These are phyloP conservation scores for Cheilosia pagana DNA, from an alignment of 2,888 invertebrate genomes.

Conservation along the genomic window DNA sequence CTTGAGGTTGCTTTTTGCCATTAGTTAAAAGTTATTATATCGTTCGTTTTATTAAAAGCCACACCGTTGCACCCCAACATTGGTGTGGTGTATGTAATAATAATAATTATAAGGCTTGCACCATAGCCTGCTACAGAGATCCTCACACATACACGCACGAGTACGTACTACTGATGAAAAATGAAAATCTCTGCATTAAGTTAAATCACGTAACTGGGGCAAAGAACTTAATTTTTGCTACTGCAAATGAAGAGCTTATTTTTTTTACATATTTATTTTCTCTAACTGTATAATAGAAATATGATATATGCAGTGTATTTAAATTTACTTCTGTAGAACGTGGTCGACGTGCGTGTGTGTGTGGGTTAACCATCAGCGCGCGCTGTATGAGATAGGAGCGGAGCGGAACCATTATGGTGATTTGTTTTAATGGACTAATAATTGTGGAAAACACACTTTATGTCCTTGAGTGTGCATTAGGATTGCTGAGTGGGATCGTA, in stretches of 20 bases:
- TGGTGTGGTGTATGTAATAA: conserved; percentile 52
- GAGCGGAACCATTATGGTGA: conserved; percentile 47
- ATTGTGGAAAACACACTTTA: conserved; percentile 63
- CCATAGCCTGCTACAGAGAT: background rate
- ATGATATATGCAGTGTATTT: conserved; percentile 22
- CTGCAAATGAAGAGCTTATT: conserved; percentile 50
- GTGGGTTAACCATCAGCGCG: conserved; percentile 17
- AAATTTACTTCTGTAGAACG: conserved; percentile 22
- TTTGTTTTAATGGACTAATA: conserved; percentile 70
- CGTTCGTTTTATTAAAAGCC: conserved; percentile 70
- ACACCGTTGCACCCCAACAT: conserved; percentile 49
- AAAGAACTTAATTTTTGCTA: conserved; percentile 70
- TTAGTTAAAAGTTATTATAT: conserved; percentile 69
- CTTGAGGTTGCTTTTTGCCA: conserved; percentile 57
- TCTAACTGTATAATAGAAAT: conserved; percentile 6
- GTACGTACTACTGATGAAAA: conserved; percentile 7
- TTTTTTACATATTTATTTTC: background rate
- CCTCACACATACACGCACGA: background rate
- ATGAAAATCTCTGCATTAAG: conserved; percentile 50
- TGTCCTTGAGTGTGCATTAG: conserved; percentile 59
- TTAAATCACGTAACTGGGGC: conserved; percentile 67
- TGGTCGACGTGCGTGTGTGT: conserved; percentile 7
- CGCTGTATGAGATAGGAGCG: conserved; percentile 12
- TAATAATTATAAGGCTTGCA: conserved; percentile 57
- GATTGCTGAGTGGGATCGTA: conserved; percentile 19